These are phyloP conservation scores for Zapus hudsonius DNA, from an alignment of 2,113 vertebrate genomes.

Conservation along the genomic window DNA sequence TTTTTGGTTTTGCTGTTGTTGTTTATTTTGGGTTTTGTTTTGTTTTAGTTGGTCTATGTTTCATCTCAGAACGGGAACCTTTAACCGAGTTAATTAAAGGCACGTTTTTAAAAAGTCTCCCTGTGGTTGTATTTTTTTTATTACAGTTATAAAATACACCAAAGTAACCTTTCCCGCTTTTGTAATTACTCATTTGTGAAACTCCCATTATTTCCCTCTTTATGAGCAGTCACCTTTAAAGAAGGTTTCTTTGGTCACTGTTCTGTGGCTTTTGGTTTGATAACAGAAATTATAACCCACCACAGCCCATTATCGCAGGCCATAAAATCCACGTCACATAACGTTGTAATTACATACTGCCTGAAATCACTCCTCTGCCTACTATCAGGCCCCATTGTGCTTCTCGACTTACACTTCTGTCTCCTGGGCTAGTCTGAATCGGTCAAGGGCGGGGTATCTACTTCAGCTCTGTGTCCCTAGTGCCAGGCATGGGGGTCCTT, in stretches of 20 bases:
- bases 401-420: neutral
- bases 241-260: conserved; percentile 73
- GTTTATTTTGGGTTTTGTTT: neutral
- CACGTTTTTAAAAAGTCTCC: conserved; percentile 59
- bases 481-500: neutral
- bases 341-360: conserved; percentile 55
- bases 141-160: conserved; percentile 71
- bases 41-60: neutral
- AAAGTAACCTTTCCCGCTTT: conserved; percentile 74
- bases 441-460: neutral
- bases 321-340: conserved; percentile 46
- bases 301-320: neutral
- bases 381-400: neutral
- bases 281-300: conserved; percentile 74
- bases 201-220: conserved; percentile 70
- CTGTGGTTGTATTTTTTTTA: conserved; percentile 74
- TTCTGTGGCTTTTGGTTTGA: conserved; percentile 69
- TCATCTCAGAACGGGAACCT: conserved; percentile 59
- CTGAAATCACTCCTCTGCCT: neutral
- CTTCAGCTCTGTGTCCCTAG: neutral
- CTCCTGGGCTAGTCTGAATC: neutral
- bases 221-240: conserved; percentile 76
- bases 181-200: conserved; percentile 74
- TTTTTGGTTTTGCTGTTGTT: neutral
- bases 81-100: conserved; percentile 67